Percentiles rank a stretch among this genome's conserved stretches.
Evolutionary conservation across 2,888 invertebrate species (phyloP).

Genomic region (Agonopterix heracliana): DNA sequence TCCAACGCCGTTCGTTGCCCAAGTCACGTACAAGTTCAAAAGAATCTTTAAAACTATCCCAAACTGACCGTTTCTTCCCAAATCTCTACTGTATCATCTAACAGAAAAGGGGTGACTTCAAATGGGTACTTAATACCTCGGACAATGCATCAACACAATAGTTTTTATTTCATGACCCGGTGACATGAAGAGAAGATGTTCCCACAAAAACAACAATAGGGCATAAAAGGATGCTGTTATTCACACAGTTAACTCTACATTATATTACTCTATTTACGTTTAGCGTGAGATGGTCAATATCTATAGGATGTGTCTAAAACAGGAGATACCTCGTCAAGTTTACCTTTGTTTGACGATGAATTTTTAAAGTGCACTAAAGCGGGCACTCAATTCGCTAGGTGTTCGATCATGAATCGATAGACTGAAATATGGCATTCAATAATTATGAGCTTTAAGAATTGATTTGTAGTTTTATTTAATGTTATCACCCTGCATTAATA

Average conservation of each 20-base stretch:
- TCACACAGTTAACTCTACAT: constrained; percentile 72
- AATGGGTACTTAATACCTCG: constrained; percentile 29
- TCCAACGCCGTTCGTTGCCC: too few species aligned
- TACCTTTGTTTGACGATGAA: too few species aligned
- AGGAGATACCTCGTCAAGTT: too few species aligned
- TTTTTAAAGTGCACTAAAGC: too few species aligned
- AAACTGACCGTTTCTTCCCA: not conserved
- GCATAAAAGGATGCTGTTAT: constrained; percentile 73
- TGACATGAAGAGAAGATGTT: constrained; percentile 48
- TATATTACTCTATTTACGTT: constrained; percentile 45
- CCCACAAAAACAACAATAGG: constrained; percentile 66
- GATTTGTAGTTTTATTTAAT: too few species aligned
- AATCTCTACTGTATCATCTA: not conserved
- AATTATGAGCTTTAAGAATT: too few species aligned
- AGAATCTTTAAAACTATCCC: too few species aligned
- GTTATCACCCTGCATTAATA: too few species aligned
- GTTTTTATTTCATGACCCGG: constrained; percentile 36
- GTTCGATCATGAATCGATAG: too few species aligned
- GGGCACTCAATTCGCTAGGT: too few species aligned
- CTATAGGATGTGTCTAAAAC: constrained; percentile 3
- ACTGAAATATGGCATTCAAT: too few species aligned
- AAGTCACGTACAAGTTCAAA: too few species aligned
- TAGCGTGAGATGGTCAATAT: constrained; percentile 16
- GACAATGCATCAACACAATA: constrained; percentile 27
- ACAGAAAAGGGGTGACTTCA: constrained; percentile 5